Base-by-base conservation (phyloP, 37 sponge, comb jelly and placozoan species). In the Amphimedon queenslandica region DNA sequence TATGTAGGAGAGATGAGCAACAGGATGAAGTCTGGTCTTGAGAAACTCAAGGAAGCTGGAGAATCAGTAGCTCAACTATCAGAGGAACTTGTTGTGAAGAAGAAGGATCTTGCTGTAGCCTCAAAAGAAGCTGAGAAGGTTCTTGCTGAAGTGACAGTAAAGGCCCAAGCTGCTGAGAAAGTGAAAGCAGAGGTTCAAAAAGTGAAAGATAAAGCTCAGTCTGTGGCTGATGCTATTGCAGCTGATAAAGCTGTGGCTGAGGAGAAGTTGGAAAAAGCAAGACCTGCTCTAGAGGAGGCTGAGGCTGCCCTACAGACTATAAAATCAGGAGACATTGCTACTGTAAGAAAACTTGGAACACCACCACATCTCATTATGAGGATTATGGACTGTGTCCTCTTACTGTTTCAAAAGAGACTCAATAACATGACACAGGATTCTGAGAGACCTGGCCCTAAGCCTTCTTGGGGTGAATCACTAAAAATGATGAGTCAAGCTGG, bases 341-440 rank as follows among this genome's bases (percentile, higher is more conserved):
- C 99, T 51, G 99, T 99, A 10, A 78, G 99, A 16, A 95, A 96
- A 71, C 84, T 99, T 41, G 94, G 83, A 28, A 99, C 95, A 58
- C 99, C 99, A 3, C 99, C 99, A 34, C 99, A 99, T 71, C 87
- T 99, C 56, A 99, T 99, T 72, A 99, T 99, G 99, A 74, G 99
- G 30, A 99, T 99, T 77, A 99, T 99, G 99, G 99, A 99, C 82
- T 92, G 88, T 63, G 96, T 95, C 36, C 71, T 99, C 61, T 82
- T 99, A 25, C 87, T 99, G 28, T 96, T 99, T 71, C 88, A 88
- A 61, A 74, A 81, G 53, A 70, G 43, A 20, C 28, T 99, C 1
- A 76, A 80, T 38, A 51, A 53, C 31, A 40, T 81, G 10, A 13
- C 75, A 20, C 36, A 79, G 73, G 99, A 99, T 71, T 76, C 84